Evolutionary conservation across 2,113 vertebrate species (phyloP).

Genomic region (Amazona vittata): DNA sequence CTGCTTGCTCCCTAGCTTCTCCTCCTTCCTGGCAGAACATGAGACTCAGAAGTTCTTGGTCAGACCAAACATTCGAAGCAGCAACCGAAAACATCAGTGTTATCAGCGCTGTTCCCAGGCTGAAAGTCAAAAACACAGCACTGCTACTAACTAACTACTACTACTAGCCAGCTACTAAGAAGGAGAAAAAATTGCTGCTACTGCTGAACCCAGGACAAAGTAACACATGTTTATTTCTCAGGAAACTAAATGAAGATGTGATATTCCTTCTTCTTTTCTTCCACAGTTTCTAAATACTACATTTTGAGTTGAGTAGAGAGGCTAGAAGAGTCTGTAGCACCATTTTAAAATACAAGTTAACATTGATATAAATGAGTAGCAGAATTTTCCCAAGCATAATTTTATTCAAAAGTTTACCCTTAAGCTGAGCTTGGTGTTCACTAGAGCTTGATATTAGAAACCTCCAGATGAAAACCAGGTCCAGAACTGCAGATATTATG

Average conservation of each 20-base stretch:
- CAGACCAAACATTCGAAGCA: no score
- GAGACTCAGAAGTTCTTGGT: no score
- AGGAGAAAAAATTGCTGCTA: no score
- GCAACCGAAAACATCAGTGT: no score
- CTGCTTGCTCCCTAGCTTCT: no score
- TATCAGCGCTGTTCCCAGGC: no score
- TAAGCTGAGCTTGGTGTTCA: background rate
- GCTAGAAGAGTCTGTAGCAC: background rate
- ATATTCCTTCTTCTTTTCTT: background rate
- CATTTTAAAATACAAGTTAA: background rate
- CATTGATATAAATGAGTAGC: background rate
- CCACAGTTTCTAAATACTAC: background rate
- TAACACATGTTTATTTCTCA: background rate
- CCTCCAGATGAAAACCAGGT: background rate
- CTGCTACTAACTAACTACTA: no score
- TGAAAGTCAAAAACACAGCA: no score
- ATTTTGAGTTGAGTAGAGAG: background rate
- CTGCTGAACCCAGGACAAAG: no score
- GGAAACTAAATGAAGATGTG: background rate
- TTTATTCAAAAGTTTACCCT: background rate
- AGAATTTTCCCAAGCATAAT: background rate
- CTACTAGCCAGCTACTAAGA: no score
- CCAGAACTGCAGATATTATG: background rate
- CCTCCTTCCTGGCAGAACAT: no score
- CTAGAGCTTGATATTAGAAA: background rate